Percentiles rank a stretch among this genome's conserved stretches.
Evolutionary conservation across 2,888 invertebrate genomes (phyloP).

Genomic region (Hypomecis atomaria): DNA sequence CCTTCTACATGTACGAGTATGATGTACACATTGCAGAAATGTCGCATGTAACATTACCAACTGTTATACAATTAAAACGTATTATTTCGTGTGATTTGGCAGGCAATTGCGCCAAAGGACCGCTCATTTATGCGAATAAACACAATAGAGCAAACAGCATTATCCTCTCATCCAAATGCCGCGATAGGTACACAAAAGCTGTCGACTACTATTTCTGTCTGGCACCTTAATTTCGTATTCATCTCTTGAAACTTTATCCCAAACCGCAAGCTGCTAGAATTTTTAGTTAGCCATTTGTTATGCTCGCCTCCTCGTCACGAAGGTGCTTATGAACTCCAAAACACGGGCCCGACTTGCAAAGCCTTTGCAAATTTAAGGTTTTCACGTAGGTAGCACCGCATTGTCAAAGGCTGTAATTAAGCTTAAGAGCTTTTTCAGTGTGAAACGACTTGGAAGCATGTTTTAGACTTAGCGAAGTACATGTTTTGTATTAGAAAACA

Average conservation of each 20-base stretch:
- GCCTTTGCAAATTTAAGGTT: conserved; percentile 28
- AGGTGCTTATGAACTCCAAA: conserved; percentile 31
- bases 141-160: conserved; percentile 3
- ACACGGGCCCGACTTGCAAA: conserved; percentile 25
- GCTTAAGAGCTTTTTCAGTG: conserved; percentile 20
- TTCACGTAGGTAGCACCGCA: conserved; percentile 6
- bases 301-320: conserved; percentile 26
- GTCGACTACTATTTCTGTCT: conserved; percentile 12
- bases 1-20: neutral
- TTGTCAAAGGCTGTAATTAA: conserved; percentile 25
- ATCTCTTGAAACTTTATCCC: conserved; percentile 28
- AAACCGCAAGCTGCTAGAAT: conserved; percentile 30
- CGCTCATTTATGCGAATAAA: neutral
- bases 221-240: conserved; percentile 25
- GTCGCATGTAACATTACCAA: no score
- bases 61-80: no score
- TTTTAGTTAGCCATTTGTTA: conserved; percentile 29
- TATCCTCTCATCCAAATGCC: neutral
- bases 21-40: neutral
- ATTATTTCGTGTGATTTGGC: neutral
- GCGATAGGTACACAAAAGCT: conserved; percentile 1
- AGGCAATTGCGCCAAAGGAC: neutral
- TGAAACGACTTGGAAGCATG: conserved; percentile 11
- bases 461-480: conserved; percentile 10
- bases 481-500: conserved; percentile 4